Evolutionary conservation across 2,888 invertebrate species (phyloP), one percentile per base, ranked within the genome.

Genomic region (Sinodicranocentrus sp.): DNA sequence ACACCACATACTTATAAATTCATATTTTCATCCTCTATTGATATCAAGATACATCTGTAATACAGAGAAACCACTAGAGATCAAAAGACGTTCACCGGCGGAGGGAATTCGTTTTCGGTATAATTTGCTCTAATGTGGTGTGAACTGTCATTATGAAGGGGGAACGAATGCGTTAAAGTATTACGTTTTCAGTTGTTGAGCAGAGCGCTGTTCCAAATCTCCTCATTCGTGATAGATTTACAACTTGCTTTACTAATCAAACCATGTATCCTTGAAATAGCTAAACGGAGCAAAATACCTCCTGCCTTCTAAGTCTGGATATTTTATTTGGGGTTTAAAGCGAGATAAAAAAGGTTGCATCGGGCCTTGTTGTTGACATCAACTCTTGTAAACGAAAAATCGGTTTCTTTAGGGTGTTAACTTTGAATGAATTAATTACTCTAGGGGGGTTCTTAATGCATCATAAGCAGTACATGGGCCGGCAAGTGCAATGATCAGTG

Each of bases 101-200:
- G 5, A 26, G 28, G 15, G 78, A 26, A 57, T 78, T 33, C 61
- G 68, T 71, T 78, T 71, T 78, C 71, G 39, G 71, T 71, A 71
- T 78, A 71, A 78, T 79, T 71, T 79, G 79, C 17, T 79, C 54
- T 79, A 73, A 80, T 67, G 65, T 39, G 65, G 73, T 80, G 67
- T 67, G 73, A 80, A 28, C 67, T 80, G 73, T 73, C 80, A 44
- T 15, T 26, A 63, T 54, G 65, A 80, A 23, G 33, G 67, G 15
- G n/a, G 57, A 80, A 80, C 72, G 73, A 73, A 80, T 71, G 65
- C 26, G 61, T 59, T 82, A 75, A 82, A 82, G 75, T 82, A 82
- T 82, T 57, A 75, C 43, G 25, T 43, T 17, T 70, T 82, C 82
- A 82, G 82, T 82, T 82, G 82, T 59, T 82, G 33, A 21, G 13